Evolutionary conservation across 2,113 vertebrate genomes (phyloP).

Genomic region (Peromyscus polionotus): DNA sequence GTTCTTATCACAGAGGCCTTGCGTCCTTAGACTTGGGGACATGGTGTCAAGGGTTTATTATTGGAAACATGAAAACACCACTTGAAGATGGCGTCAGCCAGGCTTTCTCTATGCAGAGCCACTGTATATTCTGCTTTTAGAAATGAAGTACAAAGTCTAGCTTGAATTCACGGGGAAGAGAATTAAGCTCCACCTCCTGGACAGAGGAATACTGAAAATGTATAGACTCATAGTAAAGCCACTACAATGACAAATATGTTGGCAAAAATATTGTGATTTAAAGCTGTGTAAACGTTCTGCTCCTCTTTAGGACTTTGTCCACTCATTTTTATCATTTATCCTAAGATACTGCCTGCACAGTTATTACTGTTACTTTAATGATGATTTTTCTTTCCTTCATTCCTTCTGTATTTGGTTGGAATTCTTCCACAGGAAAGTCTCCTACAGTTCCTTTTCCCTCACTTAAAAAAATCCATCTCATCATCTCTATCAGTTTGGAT

Average conservation of each 20-base stretch:
- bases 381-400: neutral
- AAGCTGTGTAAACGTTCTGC: neutral
- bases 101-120: neutral
- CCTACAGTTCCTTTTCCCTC: neutral
- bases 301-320: conserved; percentile 2
- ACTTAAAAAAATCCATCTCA: neutral
- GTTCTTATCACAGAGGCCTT: neutral
- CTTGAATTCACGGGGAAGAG: neutral
- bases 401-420: neutral
- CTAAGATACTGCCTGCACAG: neutral
- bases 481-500: neutral
- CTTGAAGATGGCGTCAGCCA: neutral
- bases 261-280: neutral
- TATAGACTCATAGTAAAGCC: neutral
- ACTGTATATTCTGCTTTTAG: neutral
- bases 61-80: neutral
- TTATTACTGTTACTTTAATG: neutral
- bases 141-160: conserved; percentile 12
- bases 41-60: neutral
- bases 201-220: neutral
- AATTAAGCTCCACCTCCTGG: neutral
- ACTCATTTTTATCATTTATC: neutral
- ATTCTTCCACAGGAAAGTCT: neutral
- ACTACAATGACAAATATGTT: neutral
- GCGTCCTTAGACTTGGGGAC: neutral